Evolutionary conservation across 2,888 invertebrate species (phyloP).

Genomic region (Agrilus mali): DNA sequence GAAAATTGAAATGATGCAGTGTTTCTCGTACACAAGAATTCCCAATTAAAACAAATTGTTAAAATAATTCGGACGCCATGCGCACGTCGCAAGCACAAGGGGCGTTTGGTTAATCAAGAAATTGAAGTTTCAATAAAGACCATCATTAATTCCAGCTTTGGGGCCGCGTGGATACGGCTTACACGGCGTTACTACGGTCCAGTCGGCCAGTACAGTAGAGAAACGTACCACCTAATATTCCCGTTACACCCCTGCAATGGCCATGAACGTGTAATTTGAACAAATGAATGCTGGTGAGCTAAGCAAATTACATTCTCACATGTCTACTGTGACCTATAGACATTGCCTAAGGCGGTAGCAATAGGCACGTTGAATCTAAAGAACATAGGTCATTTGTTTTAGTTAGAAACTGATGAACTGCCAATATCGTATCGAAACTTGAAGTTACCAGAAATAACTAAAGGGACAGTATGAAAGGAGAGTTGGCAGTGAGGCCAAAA

Average conservation of each 20-base stretch:
- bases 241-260: conserved; percentile 15
- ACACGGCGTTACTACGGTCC: conserved; percentile 24
- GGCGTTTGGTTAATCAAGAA: conserved; percentile 45
- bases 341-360: conserved; percentile 7
- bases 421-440: no score
- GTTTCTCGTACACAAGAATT: conserved; percentile 2
- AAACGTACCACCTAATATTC: not conserved
- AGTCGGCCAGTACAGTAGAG: conserved; percentile 14
- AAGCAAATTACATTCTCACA: conserved; percentile 53
- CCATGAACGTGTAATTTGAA: conserved; percentile 41
- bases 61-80: conserved; percentile 24
- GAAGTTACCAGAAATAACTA: no score
- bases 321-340: conserved; percentile 19
- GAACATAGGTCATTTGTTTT: not conserved
- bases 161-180: conserved; percentile 24
- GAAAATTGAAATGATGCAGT: no score
- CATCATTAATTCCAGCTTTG: conserved; percentile 53
- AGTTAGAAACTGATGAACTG: no score
- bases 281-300: conserved; percentile 51
- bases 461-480: no score
- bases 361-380: not conserved
- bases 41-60: conserved; percentile 27
- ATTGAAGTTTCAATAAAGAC: conserved; percentile 58
- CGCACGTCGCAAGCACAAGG: conserved; percentile 17
- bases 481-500: no score